Evolutionary conservation across 2,113 vertebrate species (phyloP).

Genomic region (Eonycteris spelaea): DNA sequence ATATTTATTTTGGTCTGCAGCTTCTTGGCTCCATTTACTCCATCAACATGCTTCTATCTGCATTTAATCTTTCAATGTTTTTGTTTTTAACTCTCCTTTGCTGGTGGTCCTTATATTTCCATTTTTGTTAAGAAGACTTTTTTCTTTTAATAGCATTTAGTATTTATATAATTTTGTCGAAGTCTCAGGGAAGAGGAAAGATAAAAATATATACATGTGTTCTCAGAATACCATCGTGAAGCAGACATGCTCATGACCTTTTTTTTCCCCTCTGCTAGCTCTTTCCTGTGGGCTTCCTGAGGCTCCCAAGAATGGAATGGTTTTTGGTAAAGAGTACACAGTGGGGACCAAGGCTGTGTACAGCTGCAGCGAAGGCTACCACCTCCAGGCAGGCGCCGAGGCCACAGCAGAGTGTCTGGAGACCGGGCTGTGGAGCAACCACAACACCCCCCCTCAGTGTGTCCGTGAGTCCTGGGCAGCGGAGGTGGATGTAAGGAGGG

Average conservation of each 20-base stretch:
- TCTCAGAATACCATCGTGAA: background rate
- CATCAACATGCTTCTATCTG: background rate
- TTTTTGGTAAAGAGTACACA: slow-evolving; percentile 94
- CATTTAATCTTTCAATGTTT: background rate
- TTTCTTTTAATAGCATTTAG: background rate
- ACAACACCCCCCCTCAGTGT: slow-evolving; percentile 89
- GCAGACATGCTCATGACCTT: background rate
- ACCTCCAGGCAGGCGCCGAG: slow-evolving; percentile 82
- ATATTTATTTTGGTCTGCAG: background rate
- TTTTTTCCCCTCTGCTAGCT: slow-evolving; percentile 80
- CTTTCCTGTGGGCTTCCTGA: slow-evolving; percentile 94
- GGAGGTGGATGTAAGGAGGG: background rate
- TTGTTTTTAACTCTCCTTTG: background rate
- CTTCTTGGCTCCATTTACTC: background rate
- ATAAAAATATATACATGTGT: background rate
- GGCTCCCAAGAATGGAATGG: slow-evolving; percentile 91
- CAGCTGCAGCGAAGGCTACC: slow-evolving; percentile 92
- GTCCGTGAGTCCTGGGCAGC: slow-evolving; percentile 85
- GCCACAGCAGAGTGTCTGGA: slow-evolving; percentile 88
- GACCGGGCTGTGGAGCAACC: slow-evolving; percentile 92
- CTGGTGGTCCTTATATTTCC: background rate
- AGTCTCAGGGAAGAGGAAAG: background rate
- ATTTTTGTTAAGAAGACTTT: background rate
- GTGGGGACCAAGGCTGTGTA: slow-evolving; percentile 92
- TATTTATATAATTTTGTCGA: background rate